Evolutionary conservation across 2,113 vertebrate genomes (phyloP).

Genomic region (Phoxinus phoxinus): DNA sequence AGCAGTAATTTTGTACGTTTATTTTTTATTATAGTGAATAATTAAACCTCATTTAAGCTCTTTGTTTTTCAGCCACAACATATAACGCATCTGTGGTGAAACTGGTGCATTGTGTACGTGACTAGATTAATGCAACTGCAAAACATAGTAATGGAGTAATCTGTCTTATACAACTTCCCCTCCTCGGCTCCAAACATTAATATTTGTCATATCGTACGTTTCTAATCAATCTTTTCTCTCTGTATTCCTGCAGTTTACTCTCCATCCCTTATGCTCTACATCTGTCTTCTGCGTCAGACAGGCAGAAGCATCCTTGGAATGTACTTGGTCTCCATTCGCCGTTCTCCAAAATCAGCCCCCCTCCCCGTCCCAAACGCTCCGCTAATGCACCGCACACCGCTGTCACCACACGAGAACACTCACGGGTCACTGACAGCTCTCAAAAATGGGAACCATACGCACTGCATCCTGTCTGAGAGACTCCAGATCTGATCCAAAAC

Average conservation of each 20-base stretch:
- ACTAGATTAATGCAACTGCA: constrained; percentile 5
- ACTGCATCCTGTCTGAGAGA: constrained; percentile 59
- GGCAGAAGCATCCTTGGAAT: constrained; percentile 73
- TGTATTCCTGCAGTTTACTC: constrained; percentile 35
- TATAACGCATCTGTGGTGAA: neutral
- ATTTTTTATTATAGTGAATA: neutral
- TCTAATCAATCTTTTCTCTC: constrained; percentile 47
- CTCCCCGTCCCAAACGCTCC: constrained; percentile 41
- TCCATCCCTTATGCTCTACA: constrained; percentile 57
- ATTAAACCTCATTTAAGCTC: neutral
- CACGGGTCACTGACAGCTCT: constrained; percentile 64
- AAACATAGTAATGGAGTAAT: neutral
- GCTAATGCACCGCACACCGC: constrained; percentile 31
- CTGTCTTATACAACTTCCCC: neutral
- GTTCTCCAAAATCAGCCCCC: constrained; percentile 44
- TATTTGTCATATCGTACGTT: neutral
- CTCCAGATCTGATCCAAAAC: neutral
- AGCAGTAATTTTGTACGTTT: neutral
- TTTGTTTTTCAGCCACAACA: neutral
- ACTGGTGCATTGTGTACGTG: neutral
- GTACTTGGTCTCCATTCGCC: constrained; percentile 29
- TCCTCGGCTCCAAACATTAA: neutral
- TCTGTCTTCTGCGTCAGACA: constrained; percentile 68
- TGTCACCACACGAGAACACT: constrained; percentile 52
- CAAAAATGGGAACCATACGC: constrained; percentile 67